phyloP scores from a whole-genome alignment of 1,140 invertebrate genomes.

The Acromyrmex heyeri region DNA sequence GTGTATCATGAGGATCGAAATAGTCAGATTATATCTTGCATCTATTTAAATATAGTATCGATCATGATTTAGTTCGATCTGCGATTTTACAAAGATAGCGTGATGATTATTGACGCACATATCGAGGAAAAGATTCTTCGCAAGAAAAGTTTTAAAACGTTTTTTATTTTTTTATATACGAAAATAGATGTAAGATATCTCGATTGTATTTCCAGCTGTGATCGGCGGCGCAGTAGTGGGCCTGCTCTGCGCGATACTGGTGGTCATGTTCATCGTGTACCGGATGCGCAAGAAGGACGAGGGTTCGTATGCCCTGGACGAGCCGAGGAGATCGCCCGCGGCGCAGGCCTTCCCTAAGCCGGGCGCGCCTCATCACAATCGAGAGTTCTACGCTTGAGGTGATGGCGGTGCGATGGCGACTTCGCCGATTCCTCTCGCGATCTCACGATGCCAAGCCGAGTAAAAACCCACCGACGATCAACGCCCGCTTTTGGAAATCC shows the following conservation, averaged over 20 bases:
- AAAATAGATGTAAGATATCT: constrained; percentile 19
- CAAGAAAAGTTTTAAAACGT: too few species aligned
- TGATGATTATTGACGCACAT: neutral
- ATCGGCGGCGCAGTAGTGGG: constrained; percentile 99
- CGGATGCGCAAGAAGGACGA: constrained; percentile 99
- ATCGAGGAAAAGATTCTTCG: neutral
- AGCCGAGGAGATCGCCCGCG: constrained; percentile 97
- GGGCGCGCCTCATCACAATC: constrained; percentile 92
- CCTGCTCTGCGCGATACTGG: constrained; percentile 97
- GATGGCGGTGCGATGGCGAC: constrained; percentile 68
- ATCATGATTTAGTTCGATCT: neutral
- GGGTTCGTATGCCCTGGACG: constrained; percentile 98
- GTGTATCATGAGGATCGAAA: neutral
- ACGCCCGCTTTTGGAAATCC: constrained; percentile 52
- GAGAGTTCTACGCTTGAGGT: constrained; percentile 98
- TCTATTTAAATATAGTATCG: neutral
- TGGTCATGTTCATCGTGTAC: constrained; percentile 99
- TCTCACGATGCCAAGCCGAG: constrained; percentile 70
- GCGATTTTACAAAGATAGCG: neutral
- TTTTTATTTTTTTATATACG: neutral
- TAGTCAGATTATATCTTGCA: neutral
- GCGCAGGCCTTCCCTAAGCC: constrained; percentile 95
- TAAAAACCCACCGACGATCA: constrained; percentile 65
- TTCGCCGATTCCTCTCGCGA: constrained; percentile 72
- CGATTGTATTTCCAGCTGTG: constrained; percentile 91